Conservation (phyloP, 2,113 vertebrate species). For the Dipodomys stephensi region DNA sequence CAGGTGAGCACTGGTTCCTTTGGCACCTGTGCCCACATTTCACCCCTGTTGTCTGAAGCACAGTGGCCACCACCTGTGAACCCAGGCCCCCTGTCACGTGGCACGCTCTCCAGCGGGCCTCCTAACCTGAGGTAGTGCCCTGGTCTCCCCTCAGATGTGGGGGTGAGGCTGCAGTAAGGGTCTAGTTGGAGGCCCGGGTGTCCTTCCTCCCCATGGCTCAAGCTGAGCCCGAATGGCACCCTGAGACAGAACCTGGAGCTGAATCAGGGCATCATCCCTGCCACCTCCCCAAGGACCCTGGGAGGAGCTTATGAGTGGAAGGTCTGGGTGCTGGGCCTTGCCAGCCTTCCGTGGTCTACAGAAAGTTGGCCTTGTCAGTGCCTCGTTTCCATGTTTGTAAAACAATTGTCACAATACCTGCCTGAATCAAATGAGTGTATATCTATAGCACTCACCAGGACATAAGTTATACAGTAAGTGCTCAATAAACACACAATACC, state of each 20-base stretch:
- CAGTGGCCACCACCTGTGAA: no score
- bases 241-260: no score
- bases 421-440: neutral
- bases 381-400: neutral
- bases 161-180: neutral
- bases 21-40: no score
- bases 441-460: neutral
- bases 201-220: no score
- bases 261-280: no score
- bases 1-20: neutral
- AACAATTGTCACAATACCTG: no score
- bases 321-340: fast-evolving
- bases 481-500: neutral
- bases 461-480: neutral
- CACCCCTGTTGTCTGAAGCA: no score
- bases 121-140: neutral
- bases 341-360: neutral
- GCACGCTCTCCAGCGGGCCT: neutral
- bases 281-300: no score
- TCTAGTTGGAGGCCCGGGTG: neutral
- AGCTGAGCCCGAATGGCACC: neutral
- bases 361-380: neutral
- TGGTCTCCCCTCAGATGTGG: neutral
- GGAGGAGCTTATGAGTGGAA: no score
- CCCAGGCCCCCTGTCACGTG: neutral